Evolutionary conservation across 2,797 vertebrate species (phyloP).

Genomic region (Gorsachius magnificus): DNA sequence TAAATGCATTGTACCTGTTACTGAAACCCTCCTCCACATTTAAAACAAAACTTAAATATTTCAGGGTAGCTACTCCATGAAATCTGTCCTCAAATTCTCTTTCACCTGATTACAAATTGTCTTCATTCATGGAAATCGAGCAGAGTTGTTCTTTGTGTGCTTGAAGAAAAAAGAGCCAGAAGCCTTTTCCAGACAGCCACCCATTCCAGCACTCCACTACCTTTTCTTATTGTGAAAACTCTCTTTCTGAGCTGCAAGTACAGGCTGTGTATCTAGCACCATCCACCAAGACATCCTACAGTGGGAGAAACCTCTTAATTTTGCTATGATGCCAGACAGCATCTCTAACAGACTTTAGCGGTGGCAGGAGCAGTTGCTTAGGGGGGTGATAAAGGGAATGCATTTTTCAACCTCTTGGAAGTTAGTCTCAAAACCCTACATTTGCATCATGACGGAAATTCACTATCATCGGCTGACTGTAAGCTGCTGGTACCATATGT

Average conservation of each 20-base stretch:
- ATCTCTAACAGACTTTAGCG: neutral
- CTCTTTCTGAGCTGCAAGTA: neutral
- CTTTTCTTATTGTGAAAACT: neutral
- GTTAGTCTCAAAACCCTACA: neutral
- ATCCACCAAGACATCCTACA: neutral
- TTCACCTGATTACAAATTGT: neutral
- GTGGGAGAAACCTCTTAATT: neutral
- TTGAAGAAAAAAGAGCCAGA: neutral
- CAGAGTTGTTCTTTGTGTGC: neutral
- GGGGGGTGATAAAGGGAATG: neutral
- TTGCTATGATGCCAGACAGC: neutral
- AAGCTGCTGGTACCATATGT: neutral
- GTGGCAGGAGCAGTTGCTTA: neutral
- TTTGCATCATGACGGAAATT: neutral
- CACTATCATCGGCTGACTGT: neutral
- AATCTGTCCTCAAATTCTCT: neutral
- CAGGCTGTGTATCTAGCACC: neutral
- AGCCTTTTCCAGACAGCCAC: neutral
- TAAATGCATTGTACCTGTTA: neutral
- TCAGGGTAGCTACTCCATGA: neutral
- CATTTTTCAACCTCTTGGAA: neutral
- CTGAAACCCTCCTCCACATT: neutral
- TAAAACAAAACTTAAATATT: constrained; percentile 15
- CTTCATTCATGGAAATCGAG: neutral
- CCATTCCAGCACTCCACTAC: neutral